Evolutionary conservation across 2,113 vertebrate genomes (phyloP).

Genomic region (Ranitomeya variabilis): DNA sequence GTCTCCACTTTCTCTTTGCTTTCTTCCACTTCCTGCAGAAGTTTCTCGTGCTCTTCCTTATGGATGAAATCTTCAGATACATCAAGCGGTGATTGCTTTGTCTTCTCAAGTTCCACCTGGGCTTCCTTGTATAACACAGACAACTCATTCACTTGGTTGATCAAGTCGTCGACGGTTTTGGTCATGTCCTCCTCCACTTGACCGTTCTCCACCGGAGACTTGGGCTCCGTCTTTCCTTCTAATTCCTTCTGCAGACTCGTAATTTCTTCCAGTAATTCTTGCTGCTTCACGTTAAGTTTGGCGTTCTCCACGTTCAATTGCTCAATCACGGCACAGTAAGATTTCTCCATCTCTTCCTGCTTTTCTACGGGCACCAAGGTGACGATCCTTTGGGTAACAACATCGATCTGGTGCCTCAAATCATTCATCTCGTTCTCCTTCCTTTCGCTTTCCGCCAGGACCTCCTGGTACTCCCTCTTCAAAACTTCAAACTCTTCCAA

Average conservation of each 20-base stretch:
- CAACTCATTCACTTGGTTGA: slow-evolving; percentile 84
- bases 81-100: slow-evolving; percentile 74
- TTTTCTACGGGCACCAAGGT: slow-evolving; percentile 70
- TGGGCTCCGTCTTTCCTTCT: slow-evolving; percentile 74
- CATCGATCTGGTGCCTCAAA: slow-evolving; percentile 77
- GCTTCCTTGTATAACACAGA: slow-evolving; percentile 90
- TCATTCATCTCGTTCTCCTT: slow-evolving; percentile 74
- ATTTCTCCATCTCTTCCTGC: slow-evolving; percentile 75
- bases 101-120: slow-evolving; percentile 80
- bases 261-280: slow-evolving; percentile 89
- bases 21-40: slow-evolving; percentile 68
- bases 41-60: slow-evolving; percentile 75
- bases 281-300: slow-evolving; percentile 79
- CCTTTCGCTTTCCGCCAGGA: slow-evolving; percentile 72
- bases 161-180: slow-evolving; percentile 81
- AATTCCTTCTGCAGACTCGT: slow-evolving; percentile 84
- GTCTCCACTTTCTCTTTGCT: slow-evolving; percentile 81
- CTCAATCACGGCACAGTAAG: slow-evolving; percentile 75
- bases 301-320: slow-evolving; percentile 81
- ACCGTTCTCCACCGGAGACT: slow-evolving; percentile 78
- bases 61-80: slow-evolving; percentile 67
- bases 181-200: slow-evolving; percentile 81
- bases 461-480: slow-evolving; percentile 75
- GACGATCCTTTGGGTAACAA: slow-evolving; percentile 64
- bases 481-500: slow-evolving; percentile 77